These are phyloP conservation scores for Rhinoptilus africanus DNA, from an alignment of 2,113 vertebrate species.

Conservation along the genomic window DNA sequence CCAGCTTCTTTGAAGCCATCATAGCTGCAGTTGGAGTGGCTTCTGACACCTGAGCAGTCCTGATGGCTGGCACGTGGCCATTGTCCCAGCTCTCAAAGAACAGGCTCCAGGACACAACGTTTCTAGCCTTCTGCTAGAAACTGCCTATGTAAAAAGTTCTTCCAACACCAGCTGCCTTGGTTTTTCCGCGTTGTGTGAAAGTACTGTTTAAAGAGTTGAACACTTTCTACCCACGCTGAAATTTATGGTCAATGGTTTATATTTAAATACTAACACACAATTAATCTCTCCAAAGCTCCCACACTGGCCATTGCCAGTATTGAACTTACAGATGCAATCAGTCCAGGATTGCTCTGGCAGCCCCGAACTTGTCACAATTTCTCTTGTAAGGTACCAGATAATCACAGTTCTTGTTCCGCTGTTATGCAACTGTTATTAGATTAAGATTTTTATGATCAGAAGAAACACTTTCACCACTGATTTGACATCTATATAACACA, in stretches of 20 bases:
- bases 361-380: not conserved
- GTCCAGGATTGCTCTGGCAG: not conserved
- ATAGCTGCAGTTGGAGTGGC: not conserved
- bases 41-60: not conserved
- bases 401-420: not conserved
- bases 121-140: not conserved
- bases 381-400: not conserved
- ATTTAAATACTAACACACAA: not conserved
- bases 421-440: not conserved
- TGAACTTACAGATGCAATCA: not conserved
- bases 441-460: not conserved
- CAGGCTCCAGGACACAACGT: not conserved
- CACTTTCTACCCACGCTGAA: not conserved
- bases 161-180: not conserved
- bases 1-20: not conserved
- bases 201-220: not conserved
- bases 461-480: not conserved
- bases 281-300: not conserved
- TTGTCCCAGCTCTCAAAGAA: not conserved
- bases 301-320: not conserved
- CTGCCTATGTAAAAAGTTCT: not conserved
- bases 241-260: not conserved
- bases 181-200: not conserved
- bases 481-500: not conserved
- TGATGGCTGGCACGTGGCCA: too few species aligned